Base-by-base conservation (phyloP, 2,113 vertebrate species). In the Eulemur rufifrons region DNA sequence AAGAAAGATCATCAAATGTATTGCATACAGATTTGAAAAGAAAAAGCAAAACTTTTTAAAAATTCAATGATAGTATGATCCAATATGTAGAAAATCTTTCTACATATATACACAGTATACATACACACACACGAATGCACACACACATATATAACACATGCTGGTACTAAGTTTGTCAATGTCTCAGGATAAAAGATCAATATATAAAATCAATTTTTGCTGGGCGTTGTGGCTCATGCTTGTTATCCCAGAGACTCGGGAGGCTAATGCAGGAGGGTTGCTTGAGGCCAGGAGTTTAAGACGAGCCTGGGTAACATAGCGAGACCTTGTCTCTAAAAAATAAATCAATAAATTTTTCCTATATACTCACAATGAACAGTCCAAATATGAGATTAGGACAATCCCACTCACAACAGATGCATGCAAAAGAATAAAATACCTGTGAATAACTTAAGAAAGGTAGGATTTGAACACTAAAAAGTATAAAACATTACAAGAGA, bases 341-440 rank as follows among this genome's bases (percentile, higher is more conserved):
- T 61, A 61, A 61, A 61, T 61, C 27, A 61, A 27, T 61, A 61
- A 76, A 13, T 17, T 54, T 73, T 94, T 81, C 64, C 29, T n/a
- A 42, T 69, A 74, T 50, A n/a, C 39, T 91, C 47, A 47, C 11
- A 80, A 80, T 59, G 25, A 86, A 77, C 15, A 42, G 45, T 71
- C 37, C 27, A 88, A 87, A 93, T 95, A 42, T 9, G 6, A 81
- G 88, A 83, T 69, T 71, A 86, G 86, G n/a, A 93, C 81, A 90
- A 54, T 52, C 3, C 14, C 39, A 27, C 81, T 81, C 39, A 81
- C 0, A 29, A 91, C 45, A 86, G 32, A 54, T 54, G 52, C 32
- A 77, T 83, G 32, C 42, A 71, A 86, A 90, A 69, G 25, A 82
- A 91, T 83, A 47, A 95, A 90, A 32, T 52, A 77, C n/a, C n/a